phyloP scores from a whole-genome alignment of 2,797 vertebrate genomes.

The Pseudochromis fuscus region DNA sequence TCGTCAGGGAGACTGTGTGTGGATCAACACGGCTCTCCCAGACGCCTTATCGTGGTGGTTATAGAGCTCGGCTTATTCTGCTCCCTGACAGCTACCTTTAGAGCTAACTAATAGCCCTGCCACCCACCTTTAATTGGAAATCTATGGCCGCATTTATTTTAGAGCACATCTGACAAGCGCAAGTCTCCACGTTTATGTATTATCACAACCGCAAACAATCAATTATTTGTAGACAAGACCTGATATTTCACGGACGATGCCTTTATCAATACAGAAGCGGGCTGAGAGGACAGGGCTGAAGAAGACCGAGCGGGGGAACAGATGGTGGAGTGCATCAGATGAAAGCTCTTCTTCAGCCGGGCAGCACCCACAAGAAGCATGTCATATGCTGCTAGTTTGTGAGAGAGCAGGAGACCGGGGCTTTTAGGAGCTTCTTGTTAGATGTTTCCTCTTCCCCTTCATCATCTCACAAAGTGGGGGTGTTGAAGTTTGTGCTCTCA shows the following conservation, averaged over 20 bases:
- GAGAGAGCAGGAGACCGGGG: constrained; percentile 2
- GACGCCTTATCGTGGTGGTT: constrained; percentile 70
- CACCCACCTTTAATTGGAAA: constrained; percentile 86
- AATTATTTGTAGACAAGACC: constrained; percentile 68
- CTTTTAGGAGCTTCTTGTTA: constrained; percentile 7
- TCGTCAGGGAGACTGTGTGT: constrained; percentile 45
- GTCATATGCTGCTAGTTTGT: neutral
- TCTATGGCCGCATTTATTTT: constrained; percentile 85
- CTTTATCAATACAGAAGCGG: constrained; percentile 73
- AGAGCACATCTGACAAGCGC: constrained; percentile 76
- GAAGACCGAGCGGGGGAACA: constrained; percentile 23
- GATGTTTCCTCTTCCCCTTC: constrained; percentile 2
- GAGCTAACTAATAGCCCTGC: constrained; percentile 80
- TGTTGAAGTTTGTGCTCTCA: neutral
- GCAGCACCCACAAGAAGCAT: constrained; percentile 1
- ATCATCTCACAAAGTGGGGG: neutral
- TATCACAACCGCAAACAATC: constrained; percentile 79
- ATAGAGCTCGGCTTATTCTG: constrained; percentile 68
- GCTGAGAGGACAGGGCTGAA: constrained; percentile 21
- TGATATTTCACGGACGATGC: constrained; percentile 76
- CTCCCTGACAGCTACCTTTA: constrained; percentile 82
- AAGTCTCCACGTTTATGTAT: constrained; percentile 79
- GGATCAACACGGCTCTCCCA: constrained; percentile 74
- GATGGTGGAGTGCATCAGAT: constrained; percentile 30
- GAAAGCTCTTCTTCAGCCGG: constrained; percentile 9